Conservation (phyloP, 2,797 vertebrate species). For the Protonibea diacanthus region DNA sequence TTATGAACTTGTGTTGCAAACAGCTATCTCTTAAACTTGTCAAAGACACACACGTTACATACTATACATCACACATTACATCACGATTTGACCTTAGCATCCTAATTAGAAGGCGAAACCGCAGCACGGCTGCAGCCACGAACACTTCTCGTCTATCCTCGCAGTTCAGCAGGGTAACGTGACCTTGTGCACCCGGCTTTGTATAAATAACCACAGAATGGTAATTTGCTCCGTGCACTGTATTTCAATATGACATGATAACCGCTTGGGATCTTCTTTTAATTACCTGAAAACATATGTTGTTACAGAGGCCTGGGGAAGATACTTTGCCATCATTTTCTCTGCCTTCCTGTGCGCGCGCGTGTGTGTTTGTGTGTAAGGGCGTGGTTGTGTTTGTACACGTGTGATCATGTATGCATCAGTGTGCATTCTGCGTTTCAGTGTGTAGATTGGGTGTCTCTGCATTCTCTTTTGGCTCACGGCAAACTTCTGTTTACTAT, state of each 20-base stretch:
- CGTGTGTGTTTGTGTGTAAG: conserved; percentile 25
- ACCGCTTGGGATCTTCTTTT: conserved; percentile 83
- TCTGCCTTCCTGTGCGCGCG: conserved; percentile 23
- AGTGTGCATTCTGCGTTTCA: conserved; percentile 46
- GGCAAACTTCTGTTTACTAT: conserved; percentile 78
- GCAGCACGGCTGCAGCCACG: conserved; percentile 14
- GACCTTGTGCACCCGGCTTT: conserved; percentile 67
- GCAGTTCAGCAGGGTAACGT: conserved; percentile 57
- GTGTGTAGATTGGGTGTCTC: conserved; percentile 65
- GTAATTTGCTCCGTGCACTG: conserved; percentile 80
- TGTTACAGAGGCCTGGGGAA: conserved; percentile 77
- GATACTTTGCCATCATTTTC: conserved; percentile 71
- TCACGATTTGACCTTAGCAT: conserved; percentile 28
- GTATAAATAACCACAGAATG: conserved; percentile 79
- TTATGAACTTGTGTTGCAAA: conserved; percentile 11
- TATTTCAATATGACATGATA: conserved; percentile 83
- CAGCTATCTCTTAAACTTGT: conserved; percentile 1
- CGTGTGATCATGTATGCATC: conserved; percentile 37
- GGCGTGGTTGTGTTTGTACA: conserved; percentile 33
- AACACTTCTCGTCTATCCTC: conserved; percentile 40
- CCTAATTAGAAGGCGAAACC: conserved; percentile 49
- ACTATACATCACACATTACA: background rate
- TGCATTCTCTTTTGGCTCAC: conserved; percentile 74
- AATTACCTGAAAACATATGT: conserved; percentile 87
- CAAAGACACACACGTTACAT: background rate